These are phyloP conservation scores for Lampris incognitus DNA, from an alignment of 2,113 vertebrate species.

Conservation along the genomic window DNA sequence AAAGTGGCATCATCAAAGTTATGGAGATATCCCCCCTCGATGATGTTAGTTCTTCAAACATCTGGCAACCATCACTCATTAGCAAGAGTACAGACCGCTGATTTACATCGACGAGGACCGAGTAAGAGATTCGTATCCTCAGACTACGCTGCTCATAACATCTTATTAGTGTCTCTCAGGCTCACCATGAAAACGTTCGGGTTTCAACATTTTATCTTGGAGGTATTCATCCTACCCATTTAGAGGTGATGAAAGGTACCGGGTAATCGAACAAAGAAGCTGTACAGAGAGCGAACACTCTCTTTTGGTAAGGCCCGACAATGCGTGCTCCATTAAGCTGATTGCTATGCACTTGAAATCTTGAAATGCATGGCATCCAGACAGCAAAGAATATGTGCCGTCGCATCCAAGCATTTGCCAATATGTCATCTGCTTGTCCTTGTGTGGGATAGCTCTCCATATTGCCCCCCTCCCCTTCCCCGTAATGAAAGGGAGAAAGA, in stretches of 20 bases:
- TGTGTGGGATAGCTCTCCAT: neutral
- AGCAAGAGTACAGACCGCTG: neutral
- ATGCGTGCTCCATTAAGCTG: slow-evolving; percentile 11
- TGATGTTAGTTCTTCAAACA: neutral
- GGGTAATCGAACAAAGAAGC: slow-evolving; percentile 9
- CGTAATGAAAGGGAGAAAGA: neutral
- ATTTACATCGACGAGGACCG: neutral
- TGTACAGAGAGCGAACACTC: slow-evolving; percentile 25
- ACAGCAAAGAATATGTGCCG: neutral
- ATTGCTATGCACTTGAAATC: neutral
- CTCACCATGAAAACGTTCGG: slow-evolving; percentile 48
- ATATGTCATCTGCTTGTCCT: neutral
- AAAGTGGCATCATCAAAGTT: too few relatives aligned
- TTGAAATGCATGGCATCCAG: slow-evolving; percentile 21
- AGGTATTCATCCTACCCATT: slow-evolving; percentile 15
- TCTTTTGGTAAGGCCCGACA: slow-evolving; percentile 35
- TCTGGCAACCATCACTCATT: slow-evolving; percentile 4
- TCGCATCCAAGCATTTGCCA: too few relatives aligned
- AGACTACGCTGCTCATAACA: slow-evolving; percentile 43
- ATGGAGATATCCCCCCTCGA: too few relatives aligned
- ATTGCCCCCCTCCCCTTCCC: too few relatives aligned
- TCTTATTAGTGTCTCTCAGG: slow-evolving; percentile 48
- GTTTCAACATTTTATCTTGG: slow-evolving; percentile 49
- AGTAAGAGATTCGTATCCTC: neutral
- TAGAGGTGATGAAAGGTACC: slow-evolving; percentile 42